Base-by-base conservation (phyloP, 2,888 invertebrate genomes). In the Agrotis segetum region DNA sequence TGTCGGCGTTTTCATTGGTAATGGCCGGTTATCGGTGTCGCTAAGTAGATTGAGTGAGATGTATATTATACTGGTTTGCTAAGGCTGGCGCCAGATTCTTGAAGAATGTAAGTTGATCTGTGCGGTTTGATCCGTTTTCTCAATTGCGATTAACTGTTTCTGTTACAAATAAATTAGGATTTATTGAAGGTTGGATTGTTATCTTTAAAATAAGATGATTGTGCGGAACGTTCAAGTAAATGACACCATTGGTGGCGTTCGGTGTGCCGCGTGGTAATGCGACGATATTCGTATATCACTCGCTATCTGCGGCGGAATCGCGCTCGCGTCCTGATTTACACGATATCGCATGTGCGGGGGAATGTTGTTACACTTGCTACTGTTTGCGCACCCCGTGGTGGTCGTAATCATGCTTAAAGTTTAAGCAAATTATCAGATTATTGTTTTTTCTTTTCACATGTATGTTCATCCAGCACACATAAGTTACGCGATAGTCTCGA, bases 1-100 rank as follows among this genome's bases (percentile, higher is more conserved):
- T 93, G 94, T 92, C 95, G 95, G 94, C 94, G 87, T 93, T 93
- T 93, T 92, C 92, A 91, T 93, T 92, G 92, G 93, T 93, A 92
- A 93, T 92, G 92, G 92, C 91, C 90, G 90, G 93, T 93, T 95
- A 95, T 95, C 95, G 92, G 93, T 93, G 94, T 94, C 92, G 92
- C 92, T 91, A 91, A 93, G 93, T 93, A 94, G 93, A 94, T 94
- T 90, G 92, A 93, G 92, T 93, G 90, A 94, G 93, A 93, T 92
- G 93, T 92, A 89, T 93, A 91, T 91, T 90, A 87, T 88, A 88
- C 87, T 90, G 92, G 92, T 92, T 92, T 88, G 88, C 87, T 88
- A 83, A 88, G 87, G 87, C 87, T 89, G 89, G 88, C 88, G 90
- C 91, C 91, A 88, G 92, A 88, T 86, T 88, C 85, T 87, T 80